Evolutionary conservation across 2,797 vertebrate species (phyloP).

Genomic region (Astyanax mexicanus): DNA sequence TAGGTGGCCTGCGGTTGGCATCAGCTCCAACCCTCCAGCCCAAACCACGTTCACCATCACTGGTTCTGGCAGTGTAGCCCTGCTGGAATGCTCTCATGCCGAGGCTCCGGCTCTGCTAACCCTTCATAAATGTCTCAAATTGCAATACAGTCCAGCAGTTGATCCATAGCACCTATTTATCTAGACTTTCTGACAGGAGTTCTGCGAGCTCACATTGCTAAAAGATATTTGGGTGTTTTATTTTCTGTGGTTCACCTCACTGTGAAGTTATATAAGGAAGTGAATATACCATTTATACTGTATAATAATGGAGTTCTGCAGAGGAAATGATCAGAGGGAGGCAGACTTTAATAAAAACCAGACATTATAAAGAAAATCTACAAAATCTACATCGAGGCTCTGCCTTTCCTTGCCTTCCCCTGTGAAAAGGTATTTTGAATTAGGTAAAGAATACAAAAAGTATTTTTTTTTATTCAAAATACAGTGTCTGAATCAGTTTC

Average conservation of each 20-base stretch:
- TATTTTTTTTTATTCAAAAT: too few species aligned
- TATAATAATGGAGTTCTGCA: not conserved
- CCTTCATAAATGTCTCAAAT: slow-evolving; percentile 12
- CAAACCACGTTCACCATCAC: not conserved
- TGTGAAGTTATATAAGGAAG: slow-evolving; percentile 4
- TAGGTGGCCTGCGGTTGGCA: slow-evolving; percentile 6
- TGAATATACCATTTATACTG: not conserved
- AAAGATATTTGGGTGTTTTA: not conserved
- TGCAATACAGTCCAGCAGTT: slow-evolving; percentile 5
- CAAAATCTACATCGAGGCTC: not conserved
- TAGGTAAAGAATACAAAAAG: too few species aligned
- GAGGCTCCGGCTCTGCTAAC: not conserved
- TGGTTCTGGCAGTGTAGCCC: slow-evolving; percentile 25
- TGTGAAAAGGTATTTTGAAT: too few species aligned
- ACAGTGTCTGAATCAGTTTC: too few species aligned
- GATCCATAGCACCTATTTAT: not conserved
- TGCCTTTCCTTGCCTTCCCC: not conserved
- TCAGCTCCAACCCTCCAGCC: slow-evolving; percentile 15
- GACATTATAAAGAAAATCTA: not conserved
- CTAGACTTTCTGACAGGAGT: not conserved
- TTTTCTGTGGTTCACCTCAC: not conserved
- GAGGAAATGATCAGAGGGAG: not conserved
- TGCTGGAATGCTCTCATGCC: not conserved
- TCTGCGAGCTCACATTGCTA: not conserved
- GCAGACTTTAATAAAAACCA: not conserved